Evolutionary conservation across 2,113 vertebrate genomes (phyloP).

Genomic region (Sinocyclocheilus anshuiensis): DNA sequence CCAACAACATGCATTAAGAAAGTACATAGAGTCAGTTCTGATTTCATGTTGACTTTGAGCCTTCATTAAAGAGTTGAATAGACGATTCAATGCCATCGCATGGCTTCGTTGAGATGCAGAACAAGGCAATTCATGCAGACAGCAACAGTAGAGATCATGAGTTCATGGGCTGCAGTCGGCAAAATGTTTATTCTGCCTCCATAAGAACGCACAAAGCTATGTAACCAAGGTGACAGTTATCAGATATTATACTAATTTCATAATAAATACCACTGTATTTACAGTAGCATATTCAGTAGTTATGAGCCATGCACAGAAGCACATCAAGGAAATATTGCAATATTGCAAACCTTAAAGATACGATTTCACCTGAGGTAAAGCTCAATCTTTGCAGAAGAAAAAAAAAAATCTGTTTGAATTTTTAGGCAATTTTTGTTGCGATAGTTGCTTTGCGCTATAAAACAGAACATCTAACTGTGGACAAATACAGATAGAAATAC

Average conservation of each 20-base stretch:
- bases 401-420: no score
- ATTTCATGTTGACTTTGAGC: not conserved
- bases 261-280: not conserved
- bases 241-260: conserved; percentile 18
- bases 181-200: conserved; percentile 16
- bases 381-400: not conserved
- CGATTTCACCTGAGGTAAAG: conserved; percentile 19
- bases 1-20: not conserved
- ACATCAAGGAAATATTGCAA: not conserved
- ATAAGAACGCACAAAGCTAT: conserved; percentile 30
- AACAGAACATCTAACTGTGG: no score
- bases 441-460: no score
- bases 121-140: not conserved
- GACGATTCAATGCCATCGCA: not conserved
- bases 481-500: no score
- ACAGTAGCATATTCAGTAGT: not conserved
- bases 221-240: conserved; percentile 35
- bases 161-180: not conserved
- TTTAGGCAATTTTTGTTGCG: no score
- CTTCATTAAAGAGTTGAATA: not conserved
- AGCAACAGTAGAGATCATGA: not conserved
- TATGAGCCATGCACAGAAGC: not conserved
- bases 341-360: not conserved
- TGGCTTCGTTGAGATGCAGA: not conserved
- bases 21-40: not conserved